Percentiles rank a stretch among this genome's conserved stretches.
These are phyloP conservation scores for Pluvialis apricaria DNA, from an alignment of 2,113 vertebrate species.

Conservation along the genomic window DNA sequence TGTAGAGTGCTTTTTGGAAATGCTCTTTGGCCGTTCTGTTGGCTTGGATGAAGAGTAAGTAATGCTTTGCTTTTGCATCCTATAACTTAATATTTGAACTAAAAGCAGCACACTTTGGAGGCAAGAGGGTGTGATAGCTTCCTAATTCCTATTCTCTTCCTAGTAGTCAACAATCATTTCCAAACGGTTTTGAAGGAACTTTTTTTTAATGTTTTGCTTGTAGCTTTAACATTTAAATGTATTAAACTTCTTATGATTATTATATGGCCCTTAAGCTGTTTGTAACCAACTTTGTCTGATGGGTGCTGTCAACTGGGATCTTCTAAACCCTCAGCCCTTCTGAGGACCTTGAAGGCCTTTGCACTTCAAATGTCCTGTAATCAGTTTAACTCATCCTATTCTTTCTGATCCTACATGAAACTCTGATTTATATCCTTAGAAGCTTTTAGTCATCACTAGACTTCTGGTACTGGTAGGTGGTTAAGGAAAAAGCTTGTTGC, in stretches of 20 bases:
- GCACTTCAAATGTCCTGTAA: background rate
- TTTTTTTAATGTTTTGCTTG: background rate
- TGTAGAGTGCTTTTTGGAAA: constrained; percentile 90
- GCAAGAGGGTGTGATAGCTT: background rate
- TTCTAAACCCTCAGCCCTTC: background rate
- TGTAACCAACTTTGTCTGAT: background rate
- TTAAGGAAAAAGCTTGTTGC: background rate
- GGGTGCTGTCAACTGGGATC: background rate
- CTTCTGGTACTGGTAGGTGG: background rate
- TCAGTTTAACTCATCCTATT: background rate
- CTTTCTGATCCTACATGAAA: background rate
- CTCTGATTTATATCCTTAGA: background rate
- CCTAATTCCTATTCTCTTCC: background rate
- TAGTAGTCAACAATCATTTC: background rate
- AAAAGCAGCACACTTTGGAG: background rate
- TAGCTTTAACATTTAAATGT: background rate
- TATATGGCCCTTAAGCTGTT: background rate
- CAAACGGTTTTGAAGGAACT: background rate
- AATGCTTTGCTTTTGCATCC: background rate
- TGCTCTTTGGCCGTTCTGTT: constrained; percentile 87
- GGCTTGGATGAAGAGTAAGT: constrained; percentile 94
- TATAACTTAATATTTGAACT: background rate
- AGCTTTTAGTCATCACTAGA: background rate
- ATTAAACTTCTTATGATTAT: background rate
- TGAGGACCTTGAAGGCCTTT: background rate